Percentiles rank a stretch among this genome's conserved stretches.
phyloP scores from a whole-genome alignment of 2,113 vertebrate genomes.

The Trochalopteron elliotii region DNA sequence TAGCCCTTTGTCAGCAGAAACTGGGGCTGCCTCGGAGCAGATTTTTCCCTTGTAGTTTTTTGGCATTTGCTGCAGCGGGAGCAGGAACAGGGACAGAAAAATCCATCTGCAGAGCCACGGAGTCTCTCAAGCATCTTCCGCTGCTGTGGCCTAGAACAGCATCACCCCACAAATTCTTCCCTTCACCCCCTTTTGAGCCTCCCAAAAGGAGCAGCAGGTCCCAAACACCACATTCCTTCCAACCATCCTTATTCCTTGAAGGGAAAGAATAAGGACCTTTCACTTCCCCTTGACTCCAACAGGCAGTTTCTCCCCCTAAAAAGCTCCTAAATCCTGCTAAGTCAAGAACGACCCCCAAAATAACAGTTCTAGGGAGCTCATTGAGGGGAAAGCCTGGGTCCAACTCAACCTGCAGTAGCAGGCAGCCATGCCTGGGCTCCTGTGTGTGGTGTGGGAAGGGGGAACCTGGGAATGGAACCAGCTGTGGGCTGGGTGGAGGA shows the following conservation, averaged over 20 bases:
- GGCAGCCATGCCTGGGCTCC: background rate
- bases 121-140: background rate
- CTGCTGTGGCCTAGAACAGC: background rate
- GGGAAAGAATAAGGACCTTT: background rate
- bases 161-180: background rate
- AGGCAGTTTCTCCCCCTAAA: background rate
- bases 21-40: background rate
- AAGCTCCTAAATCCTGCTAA: background rate
- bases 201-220: background rate
- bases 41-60: conserved; percentile 26
- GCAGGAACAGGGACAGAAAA: background rate
- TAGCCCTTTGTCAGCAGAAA: conserved; percentile 46
- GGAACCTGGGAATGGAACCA: background rate
- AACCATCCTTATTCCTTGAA: background rate
- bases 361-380: background rate
- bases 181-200: background rate
- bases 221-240: background rate
- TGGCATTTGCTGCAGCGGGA: background rate
- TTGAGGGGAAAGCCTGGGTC: background rate
- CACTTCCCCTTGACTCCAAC: background rate
- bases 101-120: background rate
- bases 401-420: background rate
- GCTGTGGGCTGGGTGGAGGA: background rate
- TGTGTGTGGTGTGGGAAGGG: fast-evolving
- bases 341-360: background rate